A percentile compares a stretch with the other conserved stretches of the same genome.
phyloP scores from a whole-genome alignment of 2,113 vertebrate species.

The Callithrix jacchus region DNA sequence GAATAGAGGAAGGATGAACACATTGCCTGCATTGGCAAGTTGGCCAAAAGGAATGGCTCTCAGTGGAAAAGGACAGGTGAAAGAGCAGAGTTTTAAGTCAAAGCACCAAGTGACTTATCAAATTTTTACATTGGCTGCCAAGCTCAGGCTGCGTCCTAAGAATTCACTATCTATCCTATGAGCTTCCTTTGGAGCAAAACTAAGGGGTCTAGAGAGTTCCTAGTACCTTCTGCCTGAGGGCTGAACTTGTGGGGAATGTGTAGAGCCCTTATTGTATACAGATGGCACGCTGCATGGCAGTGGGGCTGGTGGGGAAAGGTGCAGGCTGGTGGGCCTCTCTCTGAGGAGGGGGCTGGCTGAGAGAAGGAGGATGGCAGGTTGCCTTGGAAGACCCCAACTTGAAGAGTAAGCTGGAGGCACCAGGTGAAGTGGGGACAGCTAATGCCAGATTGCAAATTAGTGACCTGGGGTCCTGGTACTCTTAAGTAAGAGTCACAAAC shows the following conservation, averaged over 20 bases:
- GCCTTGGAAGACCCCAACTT: not conserved
- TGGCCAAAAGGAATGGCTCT: not conserved
- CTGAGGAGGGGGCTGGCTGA: not conserved
- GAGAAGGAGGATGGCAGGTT: too few relatives aligned
- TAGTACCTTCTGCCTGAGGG: not conserved
- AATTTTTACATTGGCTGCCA: not conserved
- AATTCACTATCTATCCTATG: not conserved
- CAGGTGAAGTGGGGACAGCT: not conserved
- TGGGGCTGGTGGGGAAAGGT: not conserved
- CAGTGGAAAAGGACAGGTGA: not conserved
- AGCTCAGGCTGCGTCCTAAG: not conserved
- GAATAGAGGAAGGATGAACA: not conserved
- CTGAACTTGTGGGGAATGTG: not conserved
- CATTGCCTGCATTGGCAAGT: accelerated
- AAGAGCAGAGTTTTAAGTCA: not conserved
- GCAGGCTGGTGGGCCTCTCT: not conserved
- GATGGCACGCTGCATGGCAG: not conserved
- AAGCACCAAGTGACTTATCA: not conserved
- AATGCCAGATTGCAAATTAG: not conserved
- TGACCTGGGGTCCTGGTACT: not conserved
- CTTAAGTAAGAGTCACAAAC: not conserved
- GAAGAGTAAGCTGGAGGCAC: not conserved
- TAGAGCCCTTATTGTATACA: not conserved
- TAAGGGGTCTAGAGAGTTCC: not conserved
- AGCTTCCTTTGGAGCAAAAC: not conserved